Evolutionary conservation across 2,888 invertebrate species (phyloP).

Genomic region (Lycocerus yunnanus): DNA sequence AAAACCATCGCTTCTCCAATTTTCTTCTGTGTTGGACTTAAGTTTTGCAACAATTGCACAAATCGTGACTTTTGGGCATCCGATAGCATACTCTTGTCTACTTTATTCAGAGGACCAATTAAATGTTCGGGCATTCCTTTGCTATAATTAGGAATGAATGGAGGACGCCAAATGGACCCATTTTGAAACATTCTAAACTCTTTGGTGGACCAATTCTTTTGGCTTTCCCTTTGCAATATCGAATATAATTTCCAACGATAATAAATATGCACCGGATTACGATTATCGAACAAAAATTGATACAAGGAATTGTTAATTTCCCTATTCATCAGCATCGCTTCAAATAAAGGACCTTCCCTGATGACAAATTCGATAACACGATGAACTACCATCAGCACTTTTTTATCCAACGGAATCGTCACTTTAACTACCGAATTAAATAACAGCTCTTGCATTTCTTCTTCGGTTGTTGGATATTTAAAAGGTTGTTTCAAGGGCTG

Average conservation of each 20-base stretch:
- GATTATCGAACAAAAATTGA: constrained; percentile 96
- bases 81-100: constrained; percentile 67
- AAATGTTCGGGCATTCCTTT: constrained; percentile 96
- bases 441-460: constrained; percentile 65
- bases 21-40: constrained; percentile 75
- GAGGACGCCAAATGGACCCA: constrained; percentile 95
- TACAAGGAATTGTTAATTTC: constrained; percentile 95
- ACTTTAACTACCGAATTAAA: constrained; percentile 92
- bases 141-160: constrained; percentile 87
- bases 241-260: constrained; percentile 98
- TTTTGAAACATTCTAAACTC: constrained; percentile 95
- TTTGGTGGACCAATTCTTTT: constrained; percentile 82
- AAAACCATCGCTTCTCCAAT: constrained; percentile 96
- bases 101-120: constrained; percentile 66
- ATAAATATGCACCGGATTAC: constrained; percentile 93
- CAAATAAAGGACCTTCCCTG: constrained; percentile 98
- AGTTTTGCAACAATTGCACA: constrained; percentile 81
- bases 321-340: constrained; percentile 97
- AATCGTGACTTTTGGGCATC: constrained; percentile 84
- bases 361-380: constrained; percentile 99
- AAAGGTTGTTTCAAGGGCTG: constrained; percentile 65
- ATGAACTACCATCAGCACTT: constrained; percentile 88
- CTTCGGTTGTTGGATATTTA: constrained; percentile 34
- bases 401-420: constrained; percentile 62
- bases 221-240: constrained; percentile 90